Evolutionary conservation across 2,113 vertebrate genomes (phyloP).

Genomic region (Phalacrocorax pelagicus): DNA sequence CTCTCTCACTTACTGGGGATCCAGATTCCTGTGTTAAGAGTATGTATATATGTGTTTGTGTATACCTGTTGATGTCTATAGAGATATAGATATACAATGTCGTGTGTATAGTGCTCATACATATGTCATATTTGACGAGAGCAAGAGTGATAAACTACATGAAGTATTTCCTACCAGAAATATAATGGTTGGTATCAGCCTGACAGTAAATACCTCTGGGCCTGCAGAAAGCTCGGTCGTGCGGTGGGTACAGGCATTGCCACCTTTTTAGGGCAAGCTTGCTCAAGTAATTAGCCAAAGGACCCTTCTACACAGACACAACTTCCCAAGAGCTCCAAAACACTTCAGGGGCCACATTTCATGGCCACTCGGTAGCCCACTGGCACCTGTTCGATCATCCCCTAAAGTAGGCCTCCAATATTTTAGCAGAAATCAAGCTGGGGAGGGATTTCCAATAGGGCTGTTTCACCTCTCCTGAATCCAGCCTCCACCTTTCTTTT

Average conservation of each 20-base stretch:
- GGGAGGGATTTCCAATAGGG: not conserved
- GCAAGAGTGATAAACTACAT: not conserved
- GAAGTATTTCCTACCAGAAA: not conserved
- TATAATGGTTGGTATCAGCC: not conserved
- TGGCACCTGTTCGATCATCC: not conserved
- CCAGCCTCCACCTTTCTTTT: not conserved
- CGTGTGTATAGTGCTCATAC: not conserved
- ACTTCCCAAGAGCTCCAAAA: not conserved
- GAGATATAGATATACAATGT: not conserved
- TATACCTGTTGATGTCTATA: not conserved
- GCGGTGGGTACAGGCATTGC: not conserved
- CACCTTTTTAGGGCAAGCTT: not conserved
- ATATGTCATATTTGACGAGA: not conserved
- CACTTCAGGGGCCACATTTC: fast-evolving
- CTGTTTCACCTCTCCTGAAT: not conserved
- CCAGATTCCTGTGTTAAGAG: not conserved
- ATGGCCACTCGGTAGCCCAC: not conserved
- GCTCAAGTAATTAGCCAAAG: not conserved
- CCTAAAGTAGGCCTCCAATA: not conserved
- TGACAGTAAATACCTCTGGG: not conserved
- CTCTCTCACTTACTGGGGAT: not conserved
- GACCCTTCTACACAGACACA: constrained; percentile 6
- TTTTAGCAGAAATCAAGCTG: not conserved
- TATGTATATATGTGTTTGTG: not conserved
- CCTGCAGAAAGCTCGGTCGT: not conserved